Evolutionary conservation across 1,140 invertebrate species (phyloP), one percentile per base, ranked within the genome.

Genomic region (Brachionus rotundiformis): DNA sequence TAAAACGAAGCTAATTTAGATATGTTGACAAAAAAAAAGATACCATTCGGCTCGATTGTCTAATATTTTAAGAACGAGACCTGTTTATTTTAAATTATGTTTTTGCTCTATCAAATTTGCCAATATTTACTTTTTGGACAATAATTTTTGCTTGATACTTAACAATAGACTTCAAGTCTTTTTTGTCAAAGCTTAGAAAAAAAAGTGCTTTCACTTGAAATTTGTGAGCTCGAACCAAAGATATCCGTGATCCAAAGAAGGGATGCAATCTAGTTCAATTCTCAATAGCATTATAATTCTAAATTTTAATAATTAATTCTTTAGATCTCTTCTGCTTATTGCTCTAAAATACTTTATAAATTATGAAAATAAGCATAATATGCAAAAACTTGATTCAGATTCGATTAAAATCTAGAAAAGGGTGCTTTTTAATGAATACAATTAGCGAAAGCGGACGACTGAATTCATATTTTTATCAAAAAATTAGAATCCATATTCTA

Each of bases 221-320:
- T 54, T 54, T 16, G 16, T 23, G n/a, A 19, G n/a, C 61, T 31
- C 11, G 4, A 31, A 31, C 63, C 63, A 68, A 68, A 68, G 16
- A 33, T 68, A 36, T 39, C 63, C 63, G 29, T 36, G 63, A 68
- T n/a, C 33, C 16, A 68, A 68, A 19, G 7, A 33, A 68, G 13
- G 31, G 63, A 68, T 68, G 16, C 63, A 33, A 16, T 68, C 29
- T 68, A 19, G 63, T 36, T 68, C 63, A 36, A 36, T 36, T 68
- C 33, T 36, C 10, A 16, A 33, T 36, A 33, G 33, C 63, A 68
- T 68, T 68, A 54, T 4, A 54, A 54, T 63, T 63, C 29, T 11
- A 11, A 36, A 68, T 73, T 73, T 73, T 73, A 73, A 73, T 73
- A 73, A 73, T 73, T 44, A 73, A 73, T 73, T 73, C 68, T 27